A percentile compares a stretch with the other conserved stretches of the same genome.
phyloP scores from a whole-genome alignment of 2,888 invertebrate species.

The Ophraella communa region DNA sequence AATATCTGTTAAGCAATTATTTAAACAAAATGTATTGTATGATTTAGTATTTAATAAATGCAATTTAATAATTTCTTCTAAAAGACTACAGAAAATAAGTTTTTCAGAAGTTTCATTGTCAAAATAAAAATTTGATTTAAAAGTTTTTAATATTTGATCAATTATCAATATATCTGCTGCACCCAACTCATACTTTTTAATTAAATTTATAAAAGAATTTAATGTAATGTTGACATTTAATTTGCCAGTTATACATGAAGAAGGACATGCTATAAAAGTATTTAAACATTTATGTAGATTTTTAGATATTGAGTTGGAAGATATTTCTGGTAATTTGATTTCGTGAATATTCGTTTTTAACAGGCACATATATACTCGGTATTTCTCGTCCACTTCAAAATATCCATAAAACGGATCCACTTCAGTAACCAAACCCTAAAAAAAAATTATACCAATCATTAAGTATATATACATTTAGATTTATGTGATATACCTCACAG shows the following conservation, averaged over 20 bases:
- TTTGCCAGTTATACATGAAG: background rate
- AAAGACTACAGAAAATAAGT: background rate
- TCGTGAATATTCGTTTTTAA: background rate
- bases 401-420: constrained; percentile 7
- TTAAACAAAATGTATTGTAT: background rate
- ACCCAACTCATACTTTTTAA: constrained; percentile 4
- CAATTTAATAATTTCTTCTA: background rate
- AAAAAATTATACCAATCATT: background rate
- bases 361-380: background rate
- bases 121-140: background rate
- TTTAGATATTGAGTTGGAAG: background rate
- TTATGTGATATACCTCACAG: background rate
- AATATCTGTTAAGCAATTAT: background rate
- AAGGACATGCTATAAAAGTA: constrained; percentile 5
- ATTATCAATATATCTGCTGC: constrained; percentile 1
- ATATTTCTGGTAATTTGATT: background rate
- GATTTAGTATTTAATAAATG: background rate
- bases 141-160: background rate
- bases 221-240: background rate
- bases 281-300: background rate
- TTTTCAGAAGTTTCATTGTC: background rate
- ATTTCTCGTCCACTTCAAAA: constrained; percentile 10
- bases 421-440: constrained; percentile 12
- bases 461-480: background rate
- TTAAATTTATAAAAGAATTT: constrained; percentile 10